These are phyloP conservation scores for Subanguina moxae DNA, from an alignment of 1,140 invertebrate genomes.

Conservation along the genomic window DNA sequence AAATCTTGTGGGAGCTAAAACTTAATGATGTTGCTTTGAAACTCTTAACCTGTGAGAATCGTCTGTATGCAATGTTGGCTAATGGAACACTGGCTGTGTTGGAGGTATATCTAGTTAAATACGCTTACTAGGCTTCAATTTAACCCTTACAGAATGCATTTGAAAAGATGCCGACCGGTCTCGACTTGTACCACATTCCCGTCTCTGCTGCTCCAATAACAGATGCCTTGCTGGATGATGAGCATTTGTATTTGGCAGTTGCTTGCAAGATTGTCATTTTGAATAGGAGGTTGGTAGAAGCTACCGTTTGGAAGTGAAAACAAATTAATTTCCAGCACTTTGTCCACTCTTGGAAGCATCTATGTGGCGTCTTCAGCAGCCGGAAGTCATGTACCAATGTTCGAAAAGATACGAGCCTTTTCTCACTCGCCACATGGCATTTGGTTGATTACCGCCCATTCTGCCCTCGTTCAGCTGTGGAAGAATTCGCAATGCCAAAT, in stretches of 20 bases:
- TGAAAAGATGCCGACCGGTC: conserved; percentile 38
- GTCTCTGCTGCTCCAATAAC: conserved; percentile 63
- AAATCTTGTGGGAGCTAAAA: conserved; percentile 61
- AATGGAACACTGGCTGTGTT: conserved; percentile 64
- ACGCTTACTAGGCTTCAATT: neutral
- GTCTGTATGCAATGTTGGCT: conserved; percentile 62
- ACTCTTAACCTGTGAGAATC: conserved; percentile 60
- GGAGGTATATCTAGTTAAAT: conserved; percentile 57
- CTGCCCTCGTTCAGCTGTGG: conserved; percentile 64
- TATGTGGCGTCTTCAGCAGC: conserved; percentile 59
- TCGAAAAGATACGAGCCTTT: conserved; percentile 55
- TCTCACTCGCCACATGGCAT: conserved; percentile 60
- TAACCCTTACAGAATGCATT: conserved; percentile 41
- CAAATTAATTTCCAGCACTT: conserved; percentile 57
- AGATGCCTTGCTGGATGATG: conserved; percentile 59
- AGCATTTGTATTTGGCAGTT: conserved; percentile 62
- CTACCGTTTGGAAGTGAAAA: neutral
- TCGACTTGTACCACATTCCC: conserved; percentile 63
- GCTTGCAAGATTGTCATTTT: conserved; percentile 63
- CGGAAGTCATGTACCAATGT: conserved; percentile 53
- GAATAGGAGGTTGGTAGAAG: conserved; percentile 59
- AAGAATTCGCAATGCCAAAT: conserved; percentile 62
- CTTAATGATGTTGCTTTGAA: conserved; percentile 63
- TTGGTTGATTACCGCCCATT: conserved; percentile 63
- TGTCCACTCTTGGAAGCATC: conserved; percentile 62